Evolutionary conservation across 2,888 invertebrate species (phyloP), one percentile per base, ranked within the genome.

Genomic region (Sphinx pinastri): DNA sequence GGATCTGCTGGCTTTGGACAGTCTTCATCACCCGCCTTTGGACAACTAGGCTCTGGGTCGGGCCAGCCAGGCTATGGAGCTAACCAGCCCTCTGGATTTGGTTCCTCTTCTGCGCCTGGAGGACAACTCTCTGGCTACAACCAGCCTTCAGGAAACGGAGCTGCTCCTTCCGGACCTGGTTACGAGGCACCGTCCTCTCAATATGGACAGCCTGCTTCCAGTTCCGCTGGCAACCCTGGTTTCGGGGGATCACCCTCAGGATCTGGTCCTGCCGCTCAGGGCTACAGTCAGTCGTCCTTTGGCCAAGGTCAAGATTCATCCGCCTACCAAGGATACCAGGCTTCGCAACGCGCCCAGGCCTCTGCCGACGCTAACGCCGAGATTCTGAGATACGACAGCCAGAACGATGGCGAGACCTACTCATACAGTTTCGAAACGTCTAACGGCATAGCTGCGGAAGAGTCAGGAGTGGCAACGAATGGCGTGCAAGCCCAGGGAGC

Each of bases 391-490:
- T 91, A 88, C 71, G 86, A 90, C 11, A 93, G 86, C 74, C 84
- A 91, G 72, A 93, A 90, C 68, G 90, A 93, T 70, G 93, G 93
- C 38, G 89, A 93, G 67, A 86, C 84, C 10, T 94, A 88, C 75
- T 77, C 88, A 0, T 94, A 92, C 76, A 89, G 85, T 69, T 94
- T 89, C 57, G 93, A 94, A 78, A 93, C 94, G 3, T 92, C 93
- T 0, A 94, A 94, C 69, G 93, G 94, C 5, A 93, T 94, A 73
- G 83, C 90, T 71, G 93, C 91, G 81, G 93, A 93, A 73, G 93
- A 93, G 74, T 87, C 90, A 14, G 94, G 94, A 68, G 86, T 89
- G 0, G 93, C 93, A 47, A 90, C 91, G 0, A 88, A 92, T 70
- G 94, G 94, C 67, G 93, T 93, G 0, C 89, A 85, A 58, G 93